These are phyloP conservation scores for Tinea trinotella DNA, from an alignment of 2,888 invertebrate genomes.

Conservation along the genomic window DNA sequence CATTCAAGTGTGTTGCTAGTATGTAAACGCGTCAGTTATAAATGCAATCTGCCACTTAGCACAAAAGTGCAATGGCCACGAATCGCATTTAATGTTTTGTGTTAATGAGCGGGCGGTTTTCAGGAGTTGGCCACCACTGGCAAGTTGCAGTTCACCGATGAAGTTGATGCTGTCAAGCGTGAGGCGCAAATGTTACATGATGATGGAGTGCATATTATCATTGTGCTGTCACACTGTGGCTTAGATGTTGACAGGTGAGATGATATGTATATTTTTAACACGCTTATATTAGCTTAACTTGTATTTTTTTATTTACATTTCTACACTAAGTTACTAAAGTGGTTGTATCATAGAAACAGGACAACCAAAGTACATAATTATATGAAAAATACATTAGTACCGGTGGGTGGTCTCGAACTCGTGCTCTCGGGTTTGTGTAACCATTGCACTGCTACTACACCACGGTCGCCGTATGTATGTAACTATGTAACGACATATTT, in stretches of 20 bases:
- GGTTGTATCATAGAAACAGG: too few relatives aligned
- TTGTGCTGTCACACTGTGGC: slow-evolving; percentile 88
- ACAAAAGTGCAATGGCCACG: neutral
- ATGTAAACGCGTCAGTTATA: neutral
- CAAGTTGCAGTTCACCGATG: slow-evolving; percentile 77
- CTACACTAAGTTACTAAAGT: too few relatives aligned
- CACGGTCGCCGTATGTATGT: too few relatives aligned
- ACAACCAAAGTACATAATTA: too few relatives aligned
- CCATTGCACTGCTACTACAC: too few relatives aligned
- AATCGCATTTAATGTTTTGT: slow-evolving; percentile 2
- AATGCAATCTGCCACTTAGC: slow-evolving; percentile 8
- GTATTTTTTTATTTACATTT: too few relatives aligned
- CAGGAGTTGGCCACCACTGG: slow-evolving; percentile 78
- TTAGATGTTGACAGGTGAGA: slow-evolving; percentile 75
- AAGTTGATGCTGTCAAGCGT: slow-evolving; percentile 74
- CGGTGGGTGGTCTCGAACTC: too few relatives aligned
- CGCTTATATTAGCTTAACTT: too few relatives aligned
- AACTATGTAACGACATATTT: too few relatives aligned
- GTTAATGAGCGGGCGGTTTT: slow-evolving; percentile 4
- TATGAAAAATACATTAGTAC: too few relatives aligned
- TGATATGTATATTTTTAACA: too few relatives aligned
- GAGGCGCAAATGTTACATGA: slow-evolving; percentile 76
- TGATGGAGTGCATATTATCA: slow-evolving; percentile 80
- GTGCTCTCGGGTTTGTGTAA: too few relatives aligned
- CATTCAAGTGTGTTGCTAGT: neutral